Percentiles rank a stretch among this genome's conserved stretches.
These are phyloP conservation scores for Scatophagus argus DNA, from an alignment of 2,113 vertebrate species.

Conservation along the genomic window DNA sequence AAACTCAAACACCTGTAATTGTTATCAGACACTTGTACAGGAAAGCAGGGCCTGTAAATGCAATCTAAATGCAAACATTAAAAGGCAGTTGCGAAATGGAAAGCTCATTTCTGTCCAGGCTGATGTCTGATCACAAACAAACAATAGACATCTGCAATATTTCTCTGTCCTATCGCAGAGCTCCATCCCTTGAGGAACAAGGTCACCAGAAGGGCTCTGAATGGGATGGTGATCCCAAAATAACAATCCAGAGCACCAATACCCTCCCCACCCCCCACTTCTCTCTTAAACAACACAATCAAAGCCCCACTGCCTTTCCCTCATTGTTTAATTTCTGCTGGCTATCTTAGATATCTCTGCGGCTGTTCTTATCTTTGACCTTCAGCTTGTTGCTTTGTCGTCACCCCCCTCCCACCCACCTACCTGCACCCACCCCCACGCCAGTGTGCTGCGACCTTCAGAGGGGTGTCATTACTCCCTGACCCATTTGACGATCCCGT, in stretches of 20 bases:
- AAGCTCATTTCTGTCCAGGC: constrained; percentile 73
- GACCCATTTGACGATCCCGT: constrained; percentile 96
- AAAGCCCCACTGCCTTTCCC: constrained; percentile 83
- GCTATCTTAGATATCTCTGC: constrained; percentile 89
- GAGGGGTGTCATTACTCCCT: constrained; percentile 94
- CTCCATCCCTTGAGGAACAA: constrained; percentile 78
- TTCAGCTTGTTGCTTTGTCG: constrained; percentile 93
- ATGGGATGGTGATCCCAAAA: constrained; percentile 84
- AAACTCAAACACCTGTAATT: constrained; percentile 80
- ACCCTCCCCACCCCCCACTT: background rate
- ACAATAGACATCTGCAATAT: constrained; percentile 82
- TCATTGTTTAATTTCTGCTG: constrained; percentile 91
- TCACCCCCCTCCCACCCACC: constrained; percentile 77
- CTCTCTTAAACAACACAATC: constrained; percentile 88
- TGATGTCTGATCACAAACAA: constrained; percentile 79
- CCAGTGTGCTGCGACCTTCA: constrained; percentile 96
- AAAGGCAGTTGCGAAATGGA: constrained; percentile 71
- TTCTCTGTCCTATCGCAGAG: constrained; percentile 74
- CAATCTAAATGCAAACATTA: constrained; percentile 70
- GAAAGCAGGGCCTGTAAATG: constrained; percentile 69
- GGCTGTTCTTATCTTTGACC: constrained; percentile 95
- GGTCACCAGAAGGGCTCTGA: constrained; percentile 80
- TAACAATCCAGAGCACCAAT: constrained; percentile 85
- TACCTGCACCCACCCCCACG: constrained; percentile 59
- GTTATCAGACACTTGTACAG: constrained; percentile 71